These are phyloP conservation scores for Indri indri DNA, from an alignment of 2,113 vertebrate species.

Conservation along the genomic window DNA sequence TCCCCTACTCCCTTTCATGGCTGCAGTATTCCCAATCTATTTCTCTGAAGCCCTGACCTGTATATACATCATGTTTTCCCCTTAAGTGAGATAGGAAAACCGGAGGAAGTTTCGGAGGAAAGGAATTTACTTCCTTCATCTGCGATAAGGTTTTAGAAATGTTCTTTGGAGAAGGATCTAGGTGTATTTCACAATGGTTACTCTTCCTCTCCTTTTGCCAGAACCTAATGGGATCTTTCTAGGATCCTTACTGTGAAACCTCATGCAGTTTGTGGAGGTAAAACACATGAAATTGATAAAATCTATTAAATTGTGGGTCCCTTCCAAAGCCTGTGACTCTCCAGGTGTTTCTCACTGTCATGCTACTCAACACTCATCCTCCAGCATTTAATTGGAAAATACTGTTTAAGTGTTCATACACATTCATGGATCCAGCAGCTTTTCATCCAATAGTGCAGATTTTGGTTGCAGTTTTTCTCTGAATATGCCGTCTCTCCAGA, in stretches of 20 bases:
- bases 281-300: background rate
- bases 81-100: background rate
- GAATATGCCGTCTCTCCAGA: background rate
- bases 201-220: background rate
- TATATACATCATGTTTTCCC: background rate
- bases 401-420: background rate
- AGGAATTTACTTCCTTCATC: background rate
- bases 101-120: background rate
- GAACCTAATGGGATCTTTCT: background rate
- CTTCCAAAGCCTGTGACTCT: background rate
- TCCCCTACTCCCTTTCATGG: background rate
- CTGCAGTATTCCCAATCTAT: background rate
- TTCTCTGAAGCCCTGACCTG: background rate
- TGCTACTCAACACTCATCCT: background rate
- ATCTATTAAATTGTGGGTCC: background rate
- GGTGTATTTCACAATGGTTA: background rate
- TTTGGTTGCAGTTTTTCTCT: background rate
- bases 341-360: background rate
- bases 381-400: background rate
- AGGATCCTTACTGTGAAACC: background rate
- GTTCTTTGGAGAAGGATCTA: background rate
- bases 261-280: background rate
- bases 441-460: background rate
- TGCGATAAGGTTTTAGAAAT: background rate
- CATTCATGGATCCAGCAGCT: background rate